Conservation (phyloP, 2,113 vertebrate genomes). For the Odontesthes bonariensis region DNA sequence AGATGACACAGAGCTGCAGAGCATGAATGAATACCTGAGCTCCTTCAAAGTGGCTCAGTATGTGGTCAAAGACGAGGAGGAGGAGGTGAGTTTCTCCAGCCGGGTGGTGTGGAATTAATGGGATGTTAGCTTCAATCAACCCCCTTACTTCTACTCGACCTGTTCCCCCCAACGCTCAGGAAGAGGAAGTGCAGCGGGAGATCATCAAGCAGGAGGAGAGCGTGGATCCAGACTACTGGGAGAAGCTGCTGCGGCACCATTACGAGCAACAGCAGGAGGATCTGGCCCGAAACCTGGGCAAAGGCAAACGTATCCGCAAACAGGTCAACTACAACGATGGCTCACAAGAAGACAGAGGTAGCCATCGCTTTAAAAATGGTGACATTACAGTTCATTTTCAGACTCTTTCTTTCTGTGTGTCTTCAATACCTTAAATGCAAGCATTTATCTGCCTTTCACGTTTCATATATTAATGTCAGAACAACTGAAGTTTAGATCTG, state of each 20-base stretch:
- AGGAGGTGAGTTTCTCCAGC: conserved; percentile 79
- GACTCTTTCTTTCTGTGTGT: neutral
- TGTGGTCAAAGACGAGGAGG: conserved; percentile 96
- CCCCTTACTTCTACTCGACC: neutral
- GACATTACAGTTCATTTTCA: neutral
- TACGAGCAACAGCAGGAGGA: conserved; percentile 99
- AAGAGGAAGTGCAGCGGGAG: conserved; percentile 97
- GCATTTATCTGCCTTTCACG: too few species aligned
- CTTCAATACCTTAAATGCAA: neutral
- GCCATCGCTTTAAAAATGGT: neutral
- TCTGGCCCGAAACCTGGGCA: conserved; percentile 95
- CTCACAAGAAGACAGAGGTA: conserved; percentile 95
- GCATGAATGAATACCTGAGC: conserved; percentile 98
- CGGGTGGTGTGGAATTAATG: accelerated
- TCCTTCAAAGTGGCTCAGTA: conserved; percentile 99
- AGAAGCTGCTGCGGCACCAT: conserved; percentile 95
- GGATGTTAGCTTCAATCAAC: too few species aligned
- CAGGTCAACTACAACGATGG: conserved; percentile 99
- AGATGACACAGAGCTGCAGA: conserved; percentile 94
- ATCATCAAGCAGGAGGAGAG: conserved; percentile 99
- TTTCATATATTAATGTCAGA: too few species aligned
- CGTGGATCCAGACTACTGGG: conserved; percentile 98
- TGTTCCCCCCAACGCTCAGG: conserved; percentile 66
- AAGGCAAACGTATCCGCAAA: conserved; percentile 97
- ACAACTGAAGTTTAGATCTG: too few species aligned